These are phyloP conservation scores for Patella pellucida DNA, from an alignment of 2,888 invertebrate species.

Conservation along the genomic window DNA sequence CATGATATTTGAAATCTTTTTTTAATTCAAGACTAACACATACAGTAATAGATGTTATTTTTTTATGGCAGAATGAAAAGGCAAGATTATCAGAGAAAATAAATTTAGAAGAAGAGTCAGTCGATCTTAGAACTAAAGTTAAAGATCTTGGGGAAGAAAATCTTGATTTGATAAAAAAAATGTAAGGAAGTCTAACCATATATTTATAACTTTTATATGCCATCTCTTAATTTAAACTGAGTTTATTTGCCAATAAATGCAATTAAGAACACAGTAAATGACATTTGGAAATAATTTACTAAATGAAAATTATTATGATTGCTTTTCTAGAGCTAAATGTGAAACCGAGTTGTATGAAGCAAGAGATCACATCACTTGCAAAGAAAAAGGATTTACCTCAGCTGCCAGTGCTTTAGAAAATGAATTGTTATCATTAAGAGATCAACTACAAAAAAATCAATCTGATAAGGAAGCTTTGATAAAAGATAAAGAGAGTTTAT, in stretches of 20 bases:
- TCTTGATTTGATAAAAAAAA: slow-evolving; percentile 43
- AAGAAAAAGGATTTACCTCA: slow-evolving; percentile 51
- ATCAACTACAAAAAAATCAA: slow-evolving; percentile 48
- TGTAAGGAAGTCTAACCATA: slow-evolving; percentile 36
- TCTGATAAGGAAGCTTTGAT: slow-evolving; percentile 53
- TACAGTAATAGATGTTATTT: too few relatives aligned
- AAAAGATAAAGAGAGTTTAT: slow-evolving; percentile 61
- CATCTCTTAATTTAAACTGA: too few relatives aligned
- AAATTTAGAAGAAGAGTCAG: slow-evolving; percentile 52
- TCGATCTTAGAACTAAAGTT: slow-evolving; percentile 42
- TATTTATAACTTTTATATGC: too few relatives aligned
- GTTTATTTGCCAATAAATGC: too few relatives aligned
- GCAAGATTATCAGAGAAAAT: slow-evolving; percentile 41
- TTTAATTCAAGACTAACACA: too few relatives aligned
- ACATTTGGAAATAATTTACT: too few relatives aligned
- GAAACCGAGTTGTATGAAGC: slow-evolving; percentile 47
- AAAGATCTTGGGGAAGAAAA: slow-evolving; percentile 44
- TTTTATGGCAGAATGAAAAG: slow-evolving; percentile 11
- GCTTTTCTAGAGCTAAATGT: slow-evolving; percentile 38
- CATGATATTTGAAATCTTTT: too few relatives aligned
- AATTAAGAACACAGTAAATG: too few relatives aligned
- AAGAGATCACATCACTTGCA: slow-evolving; percentile 37
- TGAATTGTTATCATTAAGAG: slow-evolving; percentile 48
- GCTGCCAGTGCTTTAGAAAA: slow-evolving; percentile 51
- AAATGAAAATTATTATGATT: neutral